A percentile compares a stretch with the other conserved stretches of the same genome.
Conservation (phyloP, 2,888 invertebrate species). For the Drosophila limbata region DNA sequence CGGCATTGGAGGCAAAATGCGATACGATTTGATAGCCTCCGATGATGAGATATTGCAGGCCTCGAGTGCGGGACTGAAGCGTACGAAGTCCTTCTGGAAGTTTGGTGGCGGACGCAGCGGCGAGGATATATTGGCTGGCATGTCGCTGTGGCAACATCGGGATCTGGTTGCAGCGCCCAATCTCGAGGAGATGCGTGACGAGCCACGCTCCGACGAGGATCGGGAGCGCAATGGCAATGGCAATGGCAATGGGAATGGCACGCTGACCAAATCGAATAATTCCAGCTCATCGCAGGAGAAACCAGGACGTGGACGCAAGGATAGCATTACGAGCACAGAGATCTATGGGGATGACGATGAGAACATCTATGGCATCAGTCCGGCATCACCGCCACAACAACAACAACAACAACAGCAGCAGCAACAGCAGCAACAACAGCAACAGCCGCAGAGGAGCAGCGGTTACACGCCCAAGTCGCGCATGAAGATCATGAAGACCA, state of each 20-base stretch:
- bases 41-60: constrained; percentile 85
- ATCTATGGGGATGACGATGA: constrained; percentile 82
- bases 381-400: constrained; percentile 51
- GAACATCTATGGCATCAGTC: constrained; percentile 82
- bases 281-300: constrained; percentile 81
- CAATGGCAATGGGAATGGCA: constrained; percentile 59
- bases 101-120: constrained; percentile 89
- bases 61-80: constrained; percentile 88
- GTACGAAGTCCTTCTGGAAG: constrained; percentile 95
- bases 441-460: constrained; percentile 58
- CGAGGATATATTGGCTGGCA: constrained; percentile 93
- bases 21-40: constrained; percentile 83
- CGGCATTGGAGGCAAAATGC: constrained; percentile 73
- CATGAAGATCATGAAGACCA: constrained; percentile 85
- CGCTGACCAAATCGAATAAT: constrained; percentile 78
- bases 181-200: constrained; percentile 74
- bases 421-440: constrained; percentile 32
- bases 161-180: constrained; percentile 89
- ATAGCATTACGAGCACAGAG: constrained; percentile 83
- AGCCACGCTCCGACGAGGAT: constrained; percentile 58
- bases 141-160: constrained; percentile 94
- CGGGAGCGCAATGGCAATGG: constrained; percentile 44
- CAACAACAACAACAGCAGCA: constrained; percentile 41
- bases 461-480: constrained; percentile 82
- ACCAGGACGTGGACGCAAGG: constrained; percentile 71